Conservation (phyloP, 2,113 vertebrate species). For the Alosa alosa region DNA sequence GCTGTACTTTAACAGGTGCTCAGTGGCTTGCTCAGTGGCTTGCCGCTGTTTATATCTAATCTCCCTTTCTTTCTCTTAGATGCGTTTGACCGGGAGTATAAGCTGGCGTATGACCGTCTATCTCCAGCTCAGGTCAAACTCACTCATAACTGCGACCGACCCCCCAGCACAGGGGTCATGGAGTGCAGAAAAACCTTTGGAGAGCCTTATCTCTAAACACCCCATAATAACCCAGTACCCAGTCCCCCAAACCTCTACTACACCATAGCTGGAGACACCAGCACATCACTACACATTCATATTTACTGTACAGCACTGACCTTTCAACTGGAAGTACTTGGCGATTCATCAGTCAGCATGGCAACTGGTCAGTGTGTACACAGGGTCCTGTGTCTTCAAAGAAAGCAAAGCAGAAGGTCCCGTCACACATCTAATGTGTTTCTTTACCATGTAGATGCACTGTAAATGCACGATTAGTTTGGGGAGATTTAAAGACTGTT, state of each 20-base stretch:
- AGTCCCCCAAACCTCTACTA: not conserved
- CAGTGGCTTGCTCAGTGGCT: not conserved
- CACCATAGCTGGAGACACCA: no score
- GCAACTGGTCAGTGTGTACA: not conserved
- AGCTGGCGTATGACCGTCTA: constrained; percentile 91
- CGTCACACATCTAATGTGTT: no score
- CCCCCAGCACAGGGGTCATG: constrained; percentile 92
- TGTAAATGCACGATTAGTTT: not conserved
- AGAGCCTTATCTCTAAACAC: constrained; percentile 82
- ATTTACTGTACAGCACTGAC: not conserved
- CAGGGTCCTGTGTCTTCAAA: not conserved
- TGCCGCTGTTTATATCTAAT: not conserved
- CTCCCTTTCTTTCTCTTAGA: constrained; percentile 65
- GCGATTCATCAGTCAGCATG: not conserved
- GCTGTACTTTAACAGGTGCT: not conserved
- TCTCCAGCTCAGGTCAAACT: constrained; percentile 89
- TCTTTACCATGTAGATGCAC: no score
- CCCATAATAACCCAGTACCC: not conserved
- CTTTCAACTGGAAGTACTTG: not conserved
- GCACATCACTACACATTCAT: not conserved
- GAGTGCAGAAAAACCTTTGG: constrained; percentile 94
- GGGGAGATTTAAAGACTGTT: not conserved
- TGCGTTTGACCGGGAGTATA: constrained; percentile 97
- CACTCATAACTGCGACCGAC: constrained; percentile 92
- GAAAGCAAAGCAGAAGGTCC: not conserved